Base-by-base conservation (phyloP, 37 sponge, comb jelly and placozoan species). In the Cliona cf. orientalis region DNA sequence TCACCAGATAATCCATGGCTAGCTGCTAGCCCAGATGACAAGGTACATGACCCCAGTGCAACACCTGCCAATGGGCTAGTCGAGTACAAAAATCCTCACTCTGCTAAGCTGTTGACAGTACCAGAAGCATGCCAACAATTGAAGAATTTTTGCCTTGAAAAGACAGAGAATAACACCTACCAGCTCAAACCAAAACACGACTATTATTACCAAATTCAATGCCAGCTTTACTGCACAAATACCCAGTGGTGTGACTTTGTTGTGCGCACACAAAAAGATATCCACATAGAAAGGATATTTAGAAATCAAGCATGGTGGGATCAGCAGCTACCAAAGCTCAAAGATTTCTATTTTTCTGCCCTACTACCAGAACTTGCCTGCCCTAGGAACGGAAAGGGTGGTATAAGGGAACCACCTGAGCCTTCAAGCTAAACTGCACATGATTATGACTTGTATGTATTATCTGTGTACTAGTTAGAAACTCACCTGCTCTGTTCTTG, bases 171-270 rank as follows among this genome's bases (percentile, higher is more conserved):
- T n/a, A 69, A 38, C 11, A 57, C 2, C 0, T 23, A 31, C 2
- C 32, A 36, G 44, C 59, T 84, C 25, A 84, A 84, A 40, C 42
- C 2, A 39, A n/a, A 46, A 37, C 84, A 83, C 34, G 61, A 84
- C 59, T 84, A 84, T 35, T 66, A 76, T 40, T 84, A 58, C 34
- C 76, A 84, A 69, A 58, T 76, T 17, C 77, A 84, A 36, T 76
- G 77, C 36, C 70, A 68, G 23, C 42, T 76, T 39, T 84, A 75
- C 56, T 84, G 85, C 45, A 46, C 57, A 2, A 33, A 83, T 56
- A 62, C 21, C 56, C 17, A 84, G 9, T 75, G 85, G 85, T 84
- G 85, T 68, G 85, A 84, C 37, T 75, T 84, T 67, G 85, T 84
- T 40, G 32, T 84, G 21, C 29, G 76, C 31, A 84, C 85, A 49